phyloP scores from a whole-genome alignment of 2,888 invertebrate species.

The Hydroisotoma schaefferi region DNA sequence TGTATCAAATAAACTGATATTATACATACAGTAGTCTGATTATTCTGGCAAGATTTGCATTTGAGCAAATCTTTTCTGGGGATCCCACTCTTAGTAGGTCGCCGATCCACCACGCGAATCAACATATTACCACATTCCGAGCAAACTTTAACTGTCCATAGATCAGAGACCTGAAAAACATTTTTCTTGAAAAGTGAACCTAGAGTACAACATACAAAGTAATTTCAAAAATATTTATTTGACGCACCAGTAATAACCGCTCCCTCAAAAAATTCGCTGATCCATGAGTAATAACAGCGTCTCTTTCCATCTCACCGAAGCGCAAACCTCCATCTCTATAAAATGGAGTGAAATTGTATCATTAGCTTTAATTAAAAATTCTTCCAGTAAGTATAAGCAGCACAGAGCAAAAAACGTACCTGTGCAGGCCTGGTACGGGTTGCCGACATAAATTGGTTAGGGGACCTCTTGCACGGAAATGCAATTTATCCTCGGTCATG shows the following conservation, averaged over 20 bases:
- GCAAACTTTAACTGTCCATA: not conserved
- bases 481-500: slow-evolving; percentile 65
- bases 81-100: not conserved
- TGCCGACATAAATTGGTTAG: slow-evolving; percentile 61
- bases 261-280: slow-evolving; percentile 61
- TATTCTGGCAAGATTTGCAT: slow-evolving; percentile 15
- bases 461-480: slow-evolving; percentile 58
- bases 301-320: slow-evolving; percentile 64
- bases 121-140: not conserved
- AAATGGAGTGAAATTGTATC: not conserved
- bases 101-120: slow-evolving; percentile 1
- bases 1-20: too few relatives aligned
- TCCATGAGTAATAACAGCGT: slow-evolving; percentile 63
- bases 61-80: slow-evolving; percentile 6
- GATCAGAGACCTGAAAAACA: slow-evolving; percentile 6
- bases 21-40: too few relatives aligned
- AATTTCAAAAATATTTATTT: not conserved
- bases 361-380: not conserved
- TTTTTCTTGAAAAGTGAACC: not conserved
- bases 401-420: slow-evolving; percentile 5
- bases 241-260: slow-evolving; percentile 56
- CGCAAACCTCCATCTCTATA: slow-evolving; percentile 61
- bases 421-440: slow-evolving; percentile 62
- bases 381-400: too few relatives aligned
- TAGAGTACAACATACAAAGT: not conserved